phyloP scores from a whole-genome alignment of 2,888 invertebrate genomes.

The Cryptocheilus praepositus region DNA sequence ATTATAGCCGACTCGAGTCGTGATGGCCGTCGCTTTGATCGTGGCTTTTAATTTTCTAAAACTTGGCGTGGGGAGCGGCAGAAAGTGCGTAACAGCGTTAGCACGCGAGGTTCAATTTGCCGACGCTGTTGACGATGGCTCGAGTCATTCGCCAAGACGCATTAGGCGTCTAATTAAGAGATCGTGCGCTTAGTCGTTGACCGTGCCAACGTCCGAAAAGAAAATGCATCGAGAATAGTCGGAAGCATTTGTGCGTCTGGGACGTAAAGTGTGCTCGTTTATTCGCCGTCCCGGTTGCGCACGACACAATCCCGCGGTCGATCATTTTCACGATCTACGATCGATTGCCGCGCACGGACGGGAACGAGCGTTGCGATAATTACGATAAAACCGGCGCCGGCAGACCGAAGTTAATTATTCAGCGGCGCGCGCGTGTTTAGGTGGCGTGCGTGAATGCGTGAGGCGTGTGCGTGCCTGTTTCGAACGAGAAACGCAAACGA shows the following conservation, averaged over 20 bases:
- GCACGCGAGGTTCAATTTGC: too few species aligned
- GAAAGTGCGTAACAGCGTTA: too few species aligned
- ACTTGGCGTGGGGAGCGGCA: not conserved
- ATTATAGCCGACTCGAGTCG: conserved; percentile 1
- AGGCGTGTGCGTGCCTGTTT: not conserved
- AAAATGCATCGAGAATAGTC: too few species aligned
- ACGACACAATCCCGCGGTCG: conserved; percentile 28
- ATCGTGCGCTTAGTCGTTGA: too few species aligned
- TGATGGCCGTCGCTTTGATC: not conserved
- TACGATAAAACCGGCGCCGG: conserved; percentile 54
- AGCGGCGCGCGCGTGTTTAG: conserved; percentile 40
- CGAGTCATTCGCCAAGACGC: too few species aligned
- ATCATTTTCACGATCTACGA: conserved; percentile 53
- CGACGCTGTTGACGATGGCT: too few species aligned
- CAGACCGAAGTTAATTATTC: conserved; percentile 52
- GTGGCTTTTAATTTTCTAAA: not conserved
- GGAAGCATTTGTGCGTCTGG: too few species aligned
- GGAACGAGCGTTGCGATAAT: conserved; percentile 43
- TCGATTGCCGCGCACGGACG: conserved; percentile 33
- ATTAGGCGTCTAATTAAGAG: too few species aligned
- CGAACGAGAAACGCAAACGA: not conserved
- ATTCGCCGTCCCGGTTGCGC: conserved; percentile 20
- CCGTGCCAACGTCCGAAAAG: too few species aligned
- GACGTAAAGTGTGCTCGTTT: conserved; percentile 22
- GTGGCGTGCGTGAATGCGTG: conserved; percentile 12